Evolutionary conservation across 2,113 vertebrate species (phyloP).

Genomic region (Macroglossus sobrinus): DNA sequence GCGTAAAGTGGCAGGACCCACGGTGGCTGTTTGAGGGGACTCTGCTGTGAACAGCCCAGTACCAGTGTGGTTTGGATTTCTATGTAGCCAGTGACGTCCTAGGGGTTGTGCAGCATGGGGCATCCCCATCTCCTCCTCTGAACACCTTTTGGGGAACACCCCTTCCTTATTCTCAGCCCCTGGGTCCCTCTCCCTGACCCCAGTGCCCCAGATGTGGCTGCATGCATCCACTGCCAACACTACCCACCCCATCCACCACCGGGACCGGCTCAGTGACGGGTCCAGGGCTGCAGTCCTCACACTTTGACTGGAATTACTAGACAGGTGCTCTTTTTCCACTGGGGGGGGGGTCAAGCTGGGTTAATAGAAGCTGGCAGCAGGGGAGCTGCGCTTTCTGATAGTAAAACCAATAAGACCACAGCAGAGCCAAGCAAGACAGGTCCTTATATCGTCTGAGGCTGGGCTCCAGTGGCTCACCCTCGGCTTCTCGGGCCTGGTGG

Average conservation of each 20-base stretch:
- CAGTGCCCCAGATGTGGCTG: not conserved
- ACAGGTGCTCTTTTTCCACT: not conserved
- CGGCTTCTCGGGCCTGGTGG: not conserved
- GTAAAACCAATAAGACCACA: not conserved
- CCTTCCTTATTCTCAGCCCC: not conserved
- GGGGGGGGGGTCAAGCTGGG: not conserved
- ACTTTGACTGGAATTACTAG: not conserved
- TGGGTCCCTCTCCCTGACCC: not conserved
- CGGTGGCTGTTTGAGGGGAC: not conserved
- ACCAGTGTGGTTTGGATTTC: not conserved
- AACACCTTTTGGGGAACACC: not conserved
- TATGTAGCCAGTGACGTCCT: not conserved
- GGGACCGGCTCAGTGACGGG: not conserved
- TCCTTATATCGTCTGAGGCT: not conserved
- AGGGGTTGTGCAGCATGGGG: not conserved
- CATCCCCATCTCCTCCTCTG: not conserved
- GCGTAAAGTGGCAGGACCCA: not conserved
- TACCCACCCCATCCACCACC: not conserved
- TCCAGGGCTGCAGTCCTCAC: no score
- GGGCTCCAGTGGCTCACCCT: not conserved
- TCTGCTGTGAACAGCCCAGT: not conserved
- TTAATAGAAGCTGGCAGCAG: not conserved
- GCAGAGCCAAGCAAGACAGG: not conserved
- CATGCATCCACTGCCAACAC: not conserved
- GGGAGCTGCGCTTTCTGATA: not conserved